A percentile compares a stretch with the other conserved stretches of the same genome.
phyloP scores from a whole-genome alignment of 2,113 vertebrate genomes.

The Heloderma charlesbogerti region DNA sequence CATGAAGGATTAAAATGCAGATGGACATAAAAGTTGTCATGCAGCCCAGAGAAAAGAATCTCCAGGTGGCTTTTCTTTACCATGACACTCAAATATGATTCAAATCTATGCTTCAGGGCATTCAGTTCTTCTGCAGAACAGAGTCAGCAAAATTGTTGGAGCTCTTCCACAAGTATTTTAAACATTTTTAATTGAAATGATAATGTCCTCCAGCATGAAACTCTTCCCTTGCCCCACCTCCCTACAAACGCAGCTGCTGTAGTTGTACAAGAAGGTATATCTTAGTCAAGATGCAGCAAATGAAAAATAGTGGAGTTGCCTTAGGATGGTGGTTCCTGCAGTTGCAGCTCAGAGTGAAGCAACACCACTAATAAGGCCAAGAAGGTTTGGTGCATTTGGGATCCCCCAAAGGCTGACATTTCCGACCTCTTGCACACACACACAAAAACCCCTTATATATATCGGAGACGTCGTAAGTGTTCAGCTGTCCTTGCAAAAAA shows the following conservation, averaged over 20 bases:
- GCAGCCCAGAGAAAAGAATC: constrained; percentile 46
- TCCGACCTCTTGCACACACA: neutral
- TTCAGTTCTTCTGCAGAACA: constrained; percentile 56
- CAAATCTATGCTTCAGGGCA: constrained; percentile 41
- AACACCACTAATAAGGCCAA: constrained; percentile 14
- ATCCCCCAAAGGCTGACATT: constrained; percentile 26
- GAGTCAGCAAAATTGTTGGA: constrained; percentile 55
- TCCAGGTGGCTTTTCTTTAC: constrained; percentile 56
- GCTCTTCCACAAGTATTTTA: constrained; percentile 42
- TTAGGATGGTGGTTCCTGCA: constrained; percentile 5
- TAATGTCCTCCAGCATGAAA: constrained; percentile 37
- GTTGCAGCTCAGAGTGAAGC: neutral
- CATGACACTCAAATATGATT: constrained; percentile 50
- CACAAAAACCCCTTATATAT: constrained; percentile 4
- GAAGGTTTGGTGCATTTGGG: constrained; percentile 21
- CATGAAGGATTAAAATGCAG: constrained; percentile 56
- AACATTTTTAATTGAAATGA: constrained; percentile 55
- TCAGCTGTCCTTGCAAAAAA: constrained; percentile 7
- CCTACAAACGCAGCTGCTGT: neutral
- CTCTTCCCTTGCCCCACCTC: neutral
- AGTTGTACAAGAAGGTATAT: constrained; percentile 6
- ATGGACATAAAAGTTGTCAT: constrained; percentile 62
- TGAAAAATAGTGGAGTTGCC: constrained; percentile 22
- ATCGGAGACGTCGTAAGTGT: constrained; percentile 11
- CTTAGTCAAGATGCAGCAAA: neutral